Evolutionary conservation across 2,113 vertebrate genomes (phyloP).

Genomic region (Lagenorhynchus albirostris): DNA sequence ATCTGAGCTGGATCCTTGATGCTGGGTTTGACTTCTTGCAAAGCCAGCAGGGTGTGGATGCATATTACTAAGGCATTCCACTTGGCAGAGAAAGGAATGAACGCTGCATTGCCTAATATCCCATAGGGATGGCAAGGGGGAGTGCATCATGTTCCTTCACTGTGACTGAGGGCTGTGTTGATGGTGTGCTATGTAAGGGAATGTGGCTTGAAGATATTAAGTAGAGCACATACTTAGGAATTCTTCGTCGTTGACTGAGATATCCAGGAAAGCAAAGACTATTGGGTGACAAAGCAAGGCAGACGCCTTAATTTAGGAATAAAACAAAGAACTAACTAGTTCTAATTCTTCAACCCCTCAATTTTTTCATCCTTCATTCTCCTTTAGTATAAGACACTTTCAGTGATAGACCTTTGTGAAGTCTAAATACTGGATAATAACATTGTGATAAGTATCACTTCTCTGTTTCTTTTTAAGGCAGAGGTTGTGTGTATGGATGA

Average conservation of each 20-base stretch:
- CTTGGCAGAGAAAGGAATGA: slow-evolving; percentile 25
- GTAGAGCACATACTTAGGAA: background rate
- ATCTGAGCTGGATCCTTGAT: background rate
- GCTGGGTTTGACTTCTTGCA: background rate
- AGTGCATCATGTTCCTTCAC: background rate
- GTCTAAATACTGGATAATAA: background rate
- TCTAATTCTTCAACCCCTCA: background rate
- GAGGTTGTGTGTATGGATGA: background rate
- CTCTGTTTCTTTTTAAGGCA: background rate
- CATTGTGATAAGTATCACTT: background rate
- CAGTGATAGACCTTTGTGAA: background rate
- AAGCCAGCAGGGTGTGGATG: slow-evolving; percentile 17
- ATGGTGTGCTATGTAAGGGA: background rate
- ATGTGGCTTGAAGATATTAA: background rate
- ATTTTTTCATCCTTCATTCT: background rate
- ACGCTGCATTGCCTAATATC: background rate
- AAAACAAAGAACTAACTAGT: background rate
- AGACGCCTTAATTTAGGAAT: background rate
- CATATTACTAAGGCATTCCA: background rate
- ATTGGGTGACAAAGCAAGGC: background rate
- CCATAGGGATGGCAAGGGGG: background rate
- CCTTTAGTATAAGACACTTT: background rate
- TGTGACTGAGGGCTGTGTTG: background rate
- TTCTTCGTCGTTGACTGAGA: background rate
- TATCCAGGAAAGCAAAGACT: background rate